Evolutionary conservation across 2,888 invertebrate genomes (phyloP).

Genomic region (Coelinius sp.): DNA sequence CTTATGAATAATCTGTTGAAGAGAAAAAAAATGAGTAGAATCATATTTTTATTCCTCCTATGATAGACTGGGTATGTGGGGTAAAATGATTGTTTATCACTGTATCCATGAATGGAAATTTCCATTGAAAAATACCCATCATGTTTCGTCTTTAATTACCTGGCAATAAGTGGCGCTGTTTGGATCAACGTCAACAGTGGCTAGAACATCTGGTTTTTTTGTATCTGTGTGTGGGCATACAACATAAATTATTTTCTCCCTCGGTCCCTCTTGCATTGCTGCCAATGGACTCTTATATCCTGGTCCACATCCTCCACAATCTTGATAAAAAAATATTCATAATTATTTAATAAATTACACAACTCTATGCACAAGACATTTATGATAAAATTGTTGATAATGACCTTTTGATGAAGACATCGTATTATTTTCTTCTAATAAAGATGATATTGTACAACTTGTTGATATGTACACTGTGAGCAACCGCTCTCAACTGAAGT

Average conservation of each 20-base stretch:
- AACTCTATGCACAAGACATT: background rate
- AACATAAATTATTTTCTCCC: conserved; percentile 91
- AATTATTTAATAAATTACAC: background rate
- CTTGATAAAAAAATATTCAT: conserved; percentile 35
- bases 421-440: background rate
- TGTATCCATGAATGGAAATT: too few relatives aligned
- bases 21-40: conserved; percentile 34
- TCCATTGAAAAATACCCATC: too few relatives aligned
- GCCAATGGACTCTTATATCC: conserved; percentile 86
- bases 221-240: conserved; percentile 86
- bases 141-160: conserved; percentile 72
- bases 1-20: conserved; percentile 94
- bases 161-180: conserved; percentile 86
- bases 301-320: conserved; percentile 73
- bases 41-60: background rate
- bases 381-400: background rate
- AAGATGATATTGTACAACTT: background rate
- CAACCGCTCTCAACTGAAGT: background rate
- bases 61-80: too few relatives aligned
- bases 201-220: conserved; percentile 87
- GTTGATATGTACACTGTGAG: background rate
- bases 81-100: too few relatives aligned
- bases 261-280: conserved; percentile 86
- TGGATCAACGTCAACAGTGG: conserved; percentile 94
- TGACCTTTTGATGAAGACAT: conserved; percentile 19